Evolutionary conservation across 2,797 vertebrate genomes (phyloP), one percentile per base, ranked within the genome.

Genomic region (Harpagifer antarcticus): DNA sequence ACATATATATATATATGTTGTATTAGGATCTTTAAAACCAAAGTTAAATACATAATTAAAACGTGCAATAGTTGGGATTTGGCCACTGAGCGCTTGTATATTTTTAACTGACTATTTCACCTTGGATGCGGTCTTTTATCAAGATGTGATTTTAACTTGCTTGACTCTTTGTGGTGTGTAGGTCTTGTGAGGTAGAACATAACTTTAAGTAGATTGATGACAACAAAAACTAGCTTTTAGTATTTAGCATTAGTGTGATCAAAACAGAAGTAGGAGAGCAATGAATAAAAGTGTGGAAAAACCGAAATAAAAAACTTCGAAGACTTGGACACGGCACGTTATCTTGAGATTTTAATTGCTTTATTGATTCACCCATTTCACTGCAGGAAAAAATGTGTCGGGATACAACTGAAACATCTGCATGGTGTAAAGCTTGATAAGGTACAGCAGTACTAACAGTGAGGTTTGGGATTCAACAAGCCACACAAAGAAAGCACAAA

Each of bases 351-450:
- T 68, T 74, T 11, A 47, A 65, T 70, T 68, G 31, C 14, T 90
- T 91, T 91, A 91, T 84, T 91, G 66, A 55, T 60, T 79, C 11
- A 40, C 9, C 1, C 3, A 9, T 71, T 72, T 50, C 9, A 67
- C 16, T 6, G 69, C 60, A 60, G 60, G 48, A 66, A 50, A 58
- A 61, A 52, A 47, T n/a, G 52, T 49, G 23, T n/a, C 13, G 33
- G 31, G 68, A 63, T 8, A 63, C 53, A 74, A 42, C 58, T 55
- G 45, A 44, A 78, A 68, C 44, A 58, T 74, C 27, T 65, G 67
- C 7, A 9, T 23, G 6, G 42, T 44, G 37, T 60, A 45, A 59
- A 79, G 74, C 62, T 69, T 31, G 49, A 55, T 52, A 55, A 70
- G 9, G 31, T 49, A 70, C 44, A 3, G 49, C 9, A 57, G 67